Evolutionary conservation across 2,113 vertebrate genomes (phyloP).

Genomic region (Prunella himalayana): DNA sequence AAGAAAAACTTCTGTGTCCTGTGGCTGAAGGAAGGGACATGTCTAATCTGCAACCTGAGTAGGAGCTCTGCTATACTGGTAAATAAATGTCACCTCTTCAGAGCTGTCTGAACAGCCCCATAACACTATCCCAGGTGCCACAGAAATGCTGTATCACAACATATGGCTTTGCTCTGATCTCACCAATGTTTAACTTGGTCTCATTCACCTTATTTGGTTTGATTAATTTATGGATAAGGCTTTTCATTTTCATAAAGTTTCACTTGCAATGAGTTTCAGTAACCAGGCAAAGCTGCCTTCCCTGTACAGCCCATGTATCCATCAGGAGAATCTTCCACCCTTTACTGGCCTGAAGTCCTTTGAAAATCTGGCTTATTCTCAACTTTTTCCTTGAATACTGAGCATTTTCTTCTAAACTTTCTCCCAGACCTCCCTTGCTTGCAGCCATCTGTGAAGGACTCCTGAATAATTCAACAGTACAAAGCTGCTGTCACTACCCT

Average conservation of each 20-base stretch:
- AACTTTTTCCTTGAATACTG: neutral
- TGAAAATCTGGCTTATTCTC: neutral
- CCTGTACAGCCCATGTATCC: accelerated
- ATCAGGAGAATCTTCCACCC: neutral
- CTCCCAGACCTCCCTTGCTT: neutral
- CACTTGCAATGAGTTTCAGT: neutral
- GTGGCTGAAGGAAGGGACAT: neutral
- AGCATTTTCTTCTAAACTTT: neutral
- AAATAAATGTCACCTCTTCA: neutral
- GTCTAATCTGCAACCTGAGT: neutral
- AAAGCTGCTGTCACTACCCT: neutral
- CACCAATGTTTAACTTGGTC: neutral
- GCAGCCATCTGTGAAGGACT: slow-evolving; percentile 28
- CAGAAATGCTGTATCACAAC: neutral
- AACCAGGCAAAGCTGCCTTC: neutral
- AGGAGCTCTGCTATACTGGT: neutral
- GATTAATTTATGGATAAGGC: neutral
- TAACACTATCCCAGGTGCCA: neutral
- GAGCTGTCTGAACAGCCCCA: neutral
- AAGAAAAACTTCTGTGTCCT: neutral
- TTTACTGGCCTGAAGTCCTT: neutral
- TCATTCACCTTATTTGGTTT: neutral
- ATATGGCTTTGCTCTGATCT: neutral
- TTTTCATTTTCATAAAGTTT: neutral
- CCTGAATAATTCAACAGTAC: slow-evolving; percentile 29